These are phyloP conservation scores for Zalophus californianus DNA, from an alignment of 2,797 vertebrate genomes.

Conservation along the genomic window DNA sequence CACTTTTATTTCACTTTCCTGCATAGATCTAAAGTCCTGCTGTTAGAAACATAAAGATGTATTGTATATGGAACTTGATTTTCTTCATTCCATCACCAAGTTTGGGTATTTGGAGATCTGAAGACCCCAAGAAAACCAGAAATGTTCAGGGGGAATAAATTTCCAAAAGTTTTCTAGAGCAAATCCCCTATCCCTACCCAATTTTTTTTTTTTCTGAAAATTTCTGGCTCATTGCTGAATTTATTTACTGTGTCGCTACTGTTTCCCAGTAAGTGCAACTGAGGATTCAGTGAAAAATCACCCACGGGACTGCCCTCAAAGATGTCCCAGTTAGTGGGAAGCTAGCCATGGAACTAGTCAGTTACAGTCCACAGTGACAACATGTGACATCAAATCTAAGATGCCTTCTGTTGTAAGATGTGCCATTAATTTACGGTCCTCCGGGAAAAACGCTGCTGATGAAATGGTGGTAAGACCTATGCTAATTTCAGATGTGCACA, in stretches of 20 bases:
- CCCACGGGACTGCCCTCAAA: not conserved
- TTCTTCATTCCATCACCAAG: not conserved
- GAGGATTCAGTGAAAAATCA: not conserved
- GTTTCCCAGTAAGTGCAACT: not conserved
- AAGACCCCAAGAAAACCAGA: not conserved
- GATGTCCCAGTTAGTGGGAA: not conserved
- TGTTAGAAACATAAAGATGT: conserved; percentile 1
- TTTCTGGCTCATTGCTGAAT: not conserved
- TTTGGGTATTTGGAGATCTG: conserved; percentile 2
- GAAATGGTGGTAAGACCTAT: not conserved
- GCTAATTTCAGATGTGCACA: not conserved
- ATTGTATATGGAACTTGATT: not conserved
- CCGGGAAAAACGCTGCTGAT: not conserved
- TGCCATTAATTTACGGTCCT: not conserved
- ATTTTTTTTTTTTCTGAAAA: not conserved
- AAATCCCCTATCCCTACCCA: not conserved
- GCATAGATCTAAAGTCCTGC: not conserved
- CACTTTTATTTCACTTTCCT: not conserved
- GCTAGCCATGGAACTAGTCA: not conserved
- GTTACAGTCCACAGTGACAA: not conserved
- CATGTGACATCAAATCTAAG: not conserved
- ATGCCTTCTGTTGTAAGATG: not conserved
- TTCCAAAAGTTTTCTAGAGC: not conserved
- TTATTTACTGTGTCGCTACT: not conserved
- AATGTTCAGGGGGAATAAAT: not conserved